Percentiles rank a stretch among this genome's conserved stretches.
These are phyloP conservation scores for Gasteruption jaculator DNA, from an alignment of 2,888 invertebrate genomes.

Conservation along the genomic window DNA sequence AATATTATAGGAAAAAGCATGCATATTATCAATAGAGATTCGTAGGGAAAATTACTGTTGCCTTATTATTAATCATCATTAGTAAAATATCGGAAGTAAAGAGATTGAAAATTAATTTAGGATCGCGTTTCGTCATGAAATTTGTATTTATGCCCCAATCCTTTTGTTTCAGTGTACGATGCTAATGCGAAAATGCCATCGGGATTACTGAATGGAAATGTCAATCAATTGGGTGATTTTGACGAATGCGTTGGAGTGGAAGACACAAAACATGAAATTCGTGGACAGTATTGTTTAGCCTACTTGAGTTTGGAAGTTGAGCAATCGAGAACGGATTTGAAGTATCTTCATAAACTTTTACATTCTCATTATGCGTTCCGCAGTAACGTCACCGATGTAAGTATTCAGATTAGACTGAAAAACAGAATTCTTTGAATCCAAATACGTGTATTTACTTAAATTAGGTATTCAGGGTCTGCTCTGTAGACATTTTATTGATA, in stretches of 20 bases:
- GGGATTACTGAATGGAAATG: constrained; percentile 65
- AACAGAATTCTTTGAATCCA: too few relatives aligned
- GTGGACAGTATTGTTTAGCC: constrained; percentile 64
- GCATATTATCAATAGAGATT: too few relatives aligned
- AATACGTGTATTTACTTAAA: too few relatives aligned
- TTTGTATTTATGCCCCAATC: too few relatives aligned
- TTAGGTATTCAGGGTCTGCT: too few relatives aligned
- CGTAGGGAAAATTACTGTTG: constrained; percentile 1
- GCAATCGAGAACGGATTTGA: constrained; percentile 51
- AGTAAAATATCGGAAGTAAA: neutral
- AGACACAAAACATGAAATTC: constrained; percentile 52
- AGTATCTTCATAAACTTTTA: constrained; percentile 55
- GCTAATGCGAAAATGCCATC: constrained; percentile 68
- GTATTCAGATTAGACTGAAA: too few relatives aligned
- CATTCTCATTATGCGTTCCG: constrained; percentile 63
- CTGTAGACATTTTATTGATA: too few relatives aligned
- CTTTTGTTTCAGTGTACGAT: constrained; percentile 60
- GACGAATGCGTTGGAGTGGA: constrained; percentile 60
- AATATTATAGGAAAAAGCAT: too few relatives aligned
- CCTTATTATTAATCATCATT: constrained; percentile 3
- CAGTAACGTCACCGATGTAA: constrained; percentile 65
- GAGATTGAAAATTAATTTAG: neutral
- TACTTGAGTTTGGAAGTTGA: constrained; percentile 59
- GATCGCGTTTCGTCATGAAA: neutral
- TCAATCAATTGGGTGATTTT: constrained; percentile 68